Conservation (phyloP, 2,888 invertebrate genomes). For the Nycteola revayana region DNA sequence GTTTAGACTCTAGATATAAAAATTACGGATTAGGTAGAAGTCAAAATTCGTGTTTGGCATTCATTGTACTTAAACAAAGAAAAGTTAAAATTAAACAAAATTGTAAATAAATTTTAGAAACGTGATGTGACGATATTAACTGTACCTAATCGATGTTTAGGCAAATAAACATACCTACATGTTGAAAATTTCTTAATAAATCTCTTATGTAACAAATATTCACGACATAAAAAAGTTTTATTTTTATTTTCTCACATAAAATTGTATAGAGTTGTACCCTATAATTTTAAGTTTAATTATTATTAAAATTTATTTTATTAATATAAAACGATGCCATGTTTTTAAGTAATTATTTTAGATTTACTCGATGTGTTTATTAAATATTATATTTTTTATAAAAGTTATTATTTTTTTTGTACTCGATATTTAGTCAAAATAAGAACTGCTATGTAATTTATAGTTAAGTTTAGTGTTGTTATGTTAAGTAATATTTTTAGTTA, state of each 20-base stretch:
- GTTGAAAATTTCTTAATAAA: constrained; percentile 37
- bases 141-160: constrained; percentile 73
- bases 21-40: constrained; percentile 61
- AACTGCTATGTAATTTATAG: constrained; percentile 69
- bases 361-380: constrained; percentile 73
- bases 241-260: constrained; percentile 31
- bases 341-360: constrained; percentile 67
- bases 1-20: constrained; percentile 62
- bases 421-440: constrained; percentile 62
- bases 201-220: constrained; percentile 40
- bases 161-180: constrained; percentile 39
- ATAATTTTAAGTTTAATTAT: constrained; percentile 35
- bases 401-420: constrained; percentile 75
- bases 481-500: constrained; percentile 60
- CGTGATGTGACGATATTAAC: constrained; percentile 70
- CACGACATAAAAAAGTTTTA: constrained; percentile 46
- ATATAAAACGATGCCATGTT: constrained; percentile 77
- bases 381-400: constrained; percentile 78
- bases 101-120: constrained; percentile 72
- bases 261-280: constrained; percentile 42
- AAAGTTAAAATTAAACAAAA: constrained; percentile 40
- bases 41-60: constrained; percentile 77
- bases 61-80: constrained; percentile 55
- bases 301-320: constrained; percentile 43
- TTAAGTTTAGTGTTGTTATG: constrained; percentile 71